A percentile compares a stretch with the other conserved stretches of the same genome.
These are phyloP conservation scores for Cepphus grylle DNA, from an alignment of 2,113 vertebrate genomes.

Conservation along the genomic window DNA sequence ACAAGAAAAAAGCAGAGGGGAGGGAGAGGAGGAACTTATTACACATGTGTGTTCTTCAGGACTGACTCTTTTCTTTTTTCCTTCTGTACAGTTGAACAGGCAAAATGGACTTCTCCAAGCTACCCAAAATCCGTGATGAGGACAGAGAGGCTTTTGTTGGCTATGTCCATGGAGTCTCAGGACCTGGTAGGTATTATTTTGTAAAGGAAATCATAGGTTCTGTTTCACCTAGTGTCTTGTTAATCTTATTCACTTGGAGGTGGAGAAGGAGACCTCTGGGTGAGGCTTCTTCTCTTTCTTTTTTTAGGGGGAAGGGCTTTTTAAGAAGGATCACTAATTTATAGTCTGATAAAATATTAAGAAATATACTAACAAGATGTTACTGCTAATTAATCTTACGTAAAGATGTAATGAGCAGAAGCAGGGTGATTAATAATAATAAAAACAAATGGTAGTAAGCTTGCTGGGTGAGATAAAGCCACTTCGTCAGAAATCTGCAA, in stretches of 20 bases:
- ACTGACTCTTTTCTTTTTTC: neutral
- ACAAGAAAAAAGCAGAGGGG: neutral
- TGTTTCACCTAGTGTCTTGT: neutral
- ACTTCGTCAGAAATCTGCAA: neutral
- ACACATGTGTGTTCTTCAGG: neutral
- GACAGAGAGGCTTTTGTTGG: slow-evolving; percentile 90
- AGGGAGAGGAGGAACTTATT: neutral
- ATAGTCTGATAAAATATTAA: neutral
- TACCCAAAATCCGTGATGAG: slow-evolving; percentile 92
- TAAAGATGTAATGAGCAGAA: neutral
- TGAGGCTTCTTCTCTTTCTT: neutral
- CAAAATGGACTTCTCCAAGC: slow-evolving; percentile 93
- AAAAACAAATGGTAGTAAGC: neutral
- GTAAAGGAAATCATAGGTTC: neutral
- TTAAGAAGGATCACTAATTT: neutral
- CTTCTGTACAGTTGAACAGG: slow-evolving; percentile 54
- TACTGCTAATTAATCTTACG: neutral
- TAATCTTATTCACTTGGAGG: neutral
- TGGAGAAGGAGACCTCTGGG: neutral
- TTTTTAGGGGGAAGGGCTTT: rapidly evolving
- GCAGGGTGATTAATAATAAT: neutral
- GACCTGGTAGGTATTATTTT: slow-evolving; percentile 83
- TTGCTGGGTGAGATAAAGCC: neutral
- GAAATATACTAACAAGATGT: neutral
- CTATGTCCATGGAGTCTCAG: slow-evolving; percentile 94